These are phyloP conservation scores for Mythimna pallens DNA, from an alignment of 2,888 invertebrate species.

Conservation along the genomic window DNA sequence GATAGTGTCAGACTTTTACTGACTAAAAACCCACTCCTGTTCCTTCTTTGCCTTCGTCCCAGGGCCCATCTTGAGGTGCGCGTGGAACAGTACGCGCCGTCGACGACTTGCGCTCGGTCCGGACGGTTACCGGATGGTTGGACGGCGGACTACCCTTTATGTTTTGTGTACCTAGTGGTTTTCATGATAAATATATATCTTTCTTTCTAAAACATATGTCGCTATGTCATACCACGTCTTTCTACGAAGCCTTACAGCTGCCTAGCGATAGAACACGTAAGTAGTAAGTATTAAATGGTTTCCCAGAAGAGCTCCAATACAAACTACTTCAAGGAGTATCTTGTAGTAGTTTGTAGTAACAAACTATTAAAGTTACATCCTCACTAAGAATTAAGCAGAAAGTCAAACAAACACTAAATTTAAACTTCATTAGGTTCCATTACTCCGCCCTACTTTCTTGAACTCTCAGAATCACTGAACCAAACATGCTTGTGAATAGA, in stretches of 20 bases:
- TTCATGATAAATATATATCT: no score
- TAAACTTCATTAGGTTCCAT: slow-evolving; percentile 12
- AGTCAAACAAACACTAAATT: slow-evolving; percentile 1
- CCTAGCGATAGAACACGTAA: no score
- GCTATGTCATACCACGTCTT: not conserved
- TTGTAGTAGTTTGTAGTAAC: no score
- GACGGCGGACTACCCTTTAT: no score
- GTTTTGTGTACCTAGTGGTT: no score
- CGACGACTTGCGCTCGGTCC: no score
- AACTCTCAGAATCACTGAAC: slow-evolving; percentile 38
- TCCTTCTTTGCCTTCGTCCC: no score
- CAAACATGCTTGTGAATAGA: slow-evolving; percentile 52
- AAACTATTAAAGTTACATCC: not conserved
- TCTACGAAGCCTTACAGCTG: not conserved
- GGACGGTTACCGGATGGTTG: no score
- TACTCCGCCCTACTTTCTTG: slow-evolving; percentile 9
- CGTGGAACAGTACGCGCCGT: no score
- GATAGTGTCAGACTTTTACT: no score
- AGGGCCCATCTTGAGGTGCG: no score
- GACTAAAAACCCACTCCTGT: no score
- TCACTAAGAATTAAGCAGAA: not conserved
- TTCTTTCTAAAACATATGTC: not conserved
- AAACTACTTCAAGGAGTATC: not conserved
- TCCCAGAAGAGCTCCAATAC: not conserved
- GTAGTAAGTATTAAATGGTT: not conserved